Percentiles rank a stretch among this genome's conserved stretches.
Evolutionary conservation across 1,140 invertebrate genomes (phyloP).

Genomic region (Pseudomyrmex pallidus): DNA sequence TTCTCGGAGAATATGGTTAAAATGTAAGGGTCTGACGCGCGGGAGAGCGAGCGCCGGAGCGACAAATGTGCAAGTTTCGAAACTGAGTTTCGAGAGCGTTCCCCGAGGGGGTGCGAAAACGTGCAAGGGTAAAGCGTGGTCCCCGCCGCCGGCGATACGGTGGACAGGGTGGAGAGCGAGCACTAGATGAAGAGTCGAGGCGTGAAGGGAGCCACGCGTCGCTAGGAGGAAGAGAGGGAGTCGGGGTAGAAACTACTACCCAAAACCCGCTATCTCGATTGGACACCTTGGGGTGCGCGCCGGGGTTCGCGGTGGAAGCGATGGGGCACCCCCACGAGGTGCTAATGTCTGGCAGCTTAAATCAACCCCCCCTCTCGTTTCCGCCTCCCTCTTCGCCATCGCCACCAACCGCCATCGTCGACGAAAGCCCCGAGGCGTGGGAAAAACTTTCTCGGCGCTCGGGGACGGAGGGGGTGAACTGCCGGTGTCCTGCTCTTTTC

Average conservation of each 20-base stretch:
- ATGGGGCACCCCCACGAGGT: slow-evolving; percentile 69
- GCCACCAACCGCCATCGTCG: slow-evolving; percentile 45
- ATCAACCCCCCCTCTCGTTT: slow-evolving; percentile 63
- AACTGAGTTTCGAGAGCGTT: slow-evolving; percentile 69
- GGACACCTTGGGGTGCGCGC: slow-evolving; percentile 66
- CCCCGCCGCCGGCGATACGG: slow-evolving; percentile 44
- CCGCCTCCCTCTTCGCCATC: slow-evolving; percentile 19
- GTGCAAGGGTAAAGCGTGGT: slow-evolving; percentile 57
- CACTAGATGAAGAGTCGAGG: slow-evolving; percentile 27
- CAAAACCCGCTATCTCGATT: slow-evolving; percentile 71
- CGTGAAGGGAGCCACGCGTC: background rate
- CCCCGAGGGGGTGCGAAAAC: slow-evolving; percentile 65
- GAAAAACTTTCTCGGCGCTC: slow-evolving; percentile 68
- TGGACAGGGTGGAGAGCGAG: slow-evolving; percentile 9
- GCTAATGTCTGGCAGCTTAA: slow-evolving; percentile 76
- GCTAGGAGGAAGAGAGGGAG: background rate
- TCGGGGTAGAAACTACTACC: slow-evolving; percentile 6
- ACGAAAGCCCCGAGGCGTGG: slow-evolving; percentile 57
- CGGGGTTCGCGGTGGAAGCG: slow-evolving; percentile 37
- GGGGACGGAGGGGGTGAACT: slow-evolving; percentile 5
- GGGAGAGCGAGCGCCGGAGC: slow-evolving; percentile 21
- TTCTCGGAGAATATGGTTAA: slow-evolving; percentile 61
- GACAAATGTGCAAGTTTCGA: slow-evolving; percentile 71
- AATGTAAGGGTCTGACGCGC: slow-evolving; percentile 28
- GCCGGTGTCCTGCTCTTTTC: slow-evolving; percentile 29